Evolutionary conservation across 2,797 vertebrate genomes (phyloP).

Genomic region (Thunnus albacares): DNA sequence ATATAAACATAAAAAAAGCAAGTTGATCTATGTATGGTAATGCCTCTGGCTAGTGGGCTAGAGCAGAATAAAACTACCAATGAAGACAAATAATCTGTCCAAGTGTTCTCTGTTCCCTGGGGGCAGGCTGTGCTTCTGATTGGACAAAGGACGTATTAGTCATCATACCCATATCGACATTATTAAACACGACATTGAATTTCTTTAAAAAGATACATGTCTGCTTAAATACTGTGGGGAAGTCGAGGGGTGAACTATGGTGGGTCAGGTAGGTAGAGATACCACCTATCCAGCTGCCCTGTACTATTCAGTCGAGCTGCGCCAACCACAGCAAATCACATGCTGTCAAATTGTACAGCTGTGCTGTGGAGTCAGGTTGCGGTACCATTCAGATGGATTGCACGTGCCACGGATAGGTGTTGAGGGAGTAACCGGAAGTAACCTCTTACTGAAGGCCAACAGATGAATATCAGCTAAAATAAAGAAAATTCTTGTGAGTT

Average conservation of each 20-base stretch:
- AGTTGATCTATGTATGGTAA: constrained; percentile 23
- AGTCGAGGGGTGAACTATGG: neutral
- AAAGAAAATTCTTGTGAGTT: no score
- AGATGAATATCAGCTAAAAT: no score
- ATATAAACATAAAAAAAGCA: neutral
- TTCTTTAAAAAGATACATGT: constrained; percentile 29
- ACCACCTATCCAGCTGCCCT: no score
- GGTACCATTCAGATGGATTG: no score
- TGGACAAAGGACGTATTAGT: constrained; percentile 38
- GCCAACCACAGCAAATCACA: no score
- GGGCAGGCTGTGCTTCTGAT: constrained; percentile 16
- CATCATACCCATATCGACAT: constrained; percentile 35
- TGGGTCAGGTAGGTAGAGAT: no score
- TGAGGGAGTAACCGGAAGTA: no score
- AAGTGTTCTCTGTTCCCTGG: constrained; percentile 18
- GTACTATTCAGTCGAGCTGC: no score
- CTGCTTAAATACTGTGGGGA: neutral
- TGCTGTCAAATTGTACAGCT: no score
- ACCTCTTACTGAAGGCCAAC: no score
- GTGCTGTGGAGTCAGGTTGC: no score
- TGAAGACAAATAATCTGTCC: constrained; percentile 33
- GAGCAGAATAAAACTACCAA: constrained; percentile 19
- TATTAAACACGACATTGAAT: constrained; percentile 20
- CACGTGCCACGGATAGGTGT: no score
- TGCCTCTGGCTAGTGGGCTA: constrained; percentile 20